These are phyloP conservation scores for Etheostoma cragini DNA, from an alignment of 2,113 vertebrate genomes.

Conservation along the genomic window DNA sequence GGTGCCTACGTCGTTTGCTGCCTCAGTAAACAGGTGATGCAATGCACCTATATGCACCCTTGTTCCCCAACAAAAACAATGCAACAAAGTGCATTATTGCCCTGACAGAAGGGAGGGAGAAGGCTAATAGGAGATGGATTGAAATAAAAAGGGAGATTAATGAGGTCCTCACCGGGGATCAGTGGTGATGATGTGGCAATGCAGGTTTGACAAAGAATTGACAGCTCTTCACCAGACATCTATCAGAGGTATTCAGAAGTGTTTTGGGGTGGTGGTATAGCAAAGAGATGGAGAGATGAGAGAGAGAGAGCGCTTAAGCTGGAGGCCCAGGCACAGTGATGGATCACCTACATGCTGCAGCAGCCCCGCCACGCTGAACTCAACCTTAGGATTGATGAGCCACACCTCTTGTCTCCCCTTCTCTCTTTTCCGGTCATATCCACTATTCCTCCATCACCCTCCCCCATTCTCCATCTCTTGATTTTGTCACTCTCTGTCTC, in stretches of 20 bases:
- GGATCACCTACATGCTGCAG: constrained; percentile 77
- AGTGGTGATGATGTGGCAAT: constrained; percentile 42
- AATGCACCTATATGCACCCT: constrained; percentile 47
- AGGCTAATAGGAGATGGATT: constrained; percentile 12
- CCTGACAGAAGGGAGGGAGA: constrained; percentile 9
- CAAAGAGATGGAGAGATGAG: constrained; percentile 54
- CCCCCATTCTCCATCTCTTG: constrained; percentile 35
- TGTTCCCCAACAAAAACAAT: constrained; percentile 36
- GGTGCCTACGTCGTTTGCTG: constrained; percentile 29
- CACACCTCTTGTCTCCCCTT: constrained; percentile 71
- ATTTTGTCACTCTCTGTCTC: constrained; percentile 24
- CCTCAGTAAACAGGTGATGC: constrained; percentile 67
- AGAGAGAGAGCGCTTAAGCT: constrained; percentile 40
- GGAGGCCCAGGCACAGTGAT: constrained; percentile 73
- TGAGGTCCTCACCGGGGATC: constrained; percentile 11
- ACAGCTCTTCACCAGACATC: constrained; percentile 71
- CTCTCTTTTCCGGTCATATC: constrained; percentile 59
- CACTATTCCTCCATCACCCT: constrained; percentile 47
- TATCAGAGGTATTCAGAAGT: constrained; percentile 67
- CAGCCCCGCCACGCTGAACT: constrained; percentile 74
- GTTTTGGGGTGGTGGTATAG: constrained; percentile 49
- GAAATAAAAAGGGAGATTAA: constrained; percentile 41
- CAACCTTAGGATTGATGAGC: constrained; percentile 81
- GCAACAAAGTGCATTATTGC: constrained; percentile 55
- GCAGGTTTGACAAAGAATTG: constrained; percentile 59